phyloP scores from a whole-genome alignment of 2,888 invertebrate species.

The Bedellia somnulentella region DNA sequence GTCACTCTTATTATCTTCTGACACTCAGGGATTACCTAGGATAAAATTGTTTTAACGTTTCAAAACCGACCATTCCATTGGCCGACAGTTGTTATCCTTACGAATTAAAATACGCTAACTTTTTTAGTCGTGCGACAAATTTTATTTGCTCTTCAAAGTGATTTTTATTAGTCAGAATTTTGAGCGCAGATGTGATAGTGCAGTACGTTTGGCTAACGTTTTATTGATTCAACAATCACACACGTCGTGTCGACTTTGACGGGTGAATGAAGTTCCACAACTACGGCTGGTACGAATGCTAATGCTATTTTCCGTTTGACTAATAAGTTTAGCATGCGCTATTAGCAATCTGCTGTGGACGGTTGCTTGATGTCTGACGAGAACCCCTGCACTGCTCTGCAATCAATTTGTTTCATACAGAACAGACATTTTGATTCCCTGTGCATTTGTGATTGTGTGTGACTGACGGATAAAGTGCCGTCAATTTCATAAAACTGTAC shows the following conservation, averaged over 20 bases:
- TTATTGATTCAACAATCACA: conserved; percentile 56
- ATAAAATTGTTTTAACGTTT: conserved; percentile 57
- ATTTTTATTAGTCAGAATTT: conserved; percentile 1
- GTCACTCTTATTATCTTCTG: conserved; percentile 60
- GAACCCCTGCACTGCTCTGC: conserved; percentile 35
- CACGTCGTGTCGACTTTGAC: conserved; percentile 46
- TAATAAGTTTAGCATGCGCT: conserved; percentile 59
- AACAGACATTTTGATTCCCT: conserved; percentile 52
- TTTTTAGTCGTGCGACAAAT: conserved; percentile 11
- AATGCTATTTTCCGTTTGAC: conserved; percentile 57
- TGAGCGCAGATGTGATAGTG: conserved; percentile 3
- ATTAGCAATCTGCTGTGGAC: conserved; percentile 54
- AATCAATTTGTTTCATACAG: conserved; percentile 51
- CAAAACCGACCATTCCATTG: conserved; percentile 34
- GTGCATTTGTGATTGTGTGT: no score
- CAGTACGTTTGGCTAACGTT: conserved; percentile 35
- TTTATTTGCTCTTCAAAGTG: not conserved
- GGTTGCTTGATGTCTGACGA: conserved; percentile 25
- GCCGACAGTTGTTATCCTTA: conserved; percentile 40
- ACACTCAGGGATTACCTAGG: conserved; percentile 54
- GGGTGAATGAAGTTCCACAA: conserved; percentile 43
- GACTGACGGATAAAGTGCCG: no score
- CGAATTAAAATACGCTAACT: conserved; percentile 29
- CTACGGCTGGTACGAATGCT: conserved; percentile 36
- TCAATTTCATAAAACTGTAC: no score